Evolutionary conservation across 2,888 invertebrate species (phyloP), one percentile per base, ranked within the genome.

Genomic region (Drosophila yooni): DNA sequence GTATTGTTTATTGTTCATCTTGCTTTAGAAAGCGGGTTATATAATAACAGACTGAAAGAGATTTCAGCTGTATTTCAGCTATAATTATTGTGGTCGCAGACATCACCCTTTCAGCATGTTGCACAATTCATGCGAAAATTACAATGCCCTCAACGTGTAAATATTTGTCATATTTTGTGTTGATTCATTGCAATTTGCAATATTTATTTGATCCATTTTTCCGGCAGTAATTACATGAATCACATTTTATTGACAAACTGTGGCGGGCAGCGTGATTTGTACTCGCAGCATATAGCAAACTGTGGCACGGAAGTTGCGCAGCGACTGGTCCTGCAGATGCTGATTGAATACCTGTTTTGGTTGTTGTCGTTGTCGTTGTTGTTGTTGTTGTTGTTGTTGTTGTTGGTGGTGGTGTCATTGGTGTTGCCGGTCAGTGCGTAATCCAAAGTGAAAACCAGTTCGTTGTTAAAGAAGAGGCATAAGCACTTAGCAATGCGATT

Each of bases 321-420:
- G 79, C 43, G 94, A 94, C 50, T 87, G 89, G 75, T 94, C 93
- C 91, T 94, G 94, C 50, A 94, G 87, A 65, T 91, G 75, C 76
- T 93, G 92, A 88, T 93, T 77, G 79, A 93, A 94, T 81, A 89
- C 84, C 94, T 94, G 82, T 74, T 75, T 71, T 51, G 69, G 56
- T 48, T 13, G 31, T n/a, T 29, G 29, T n/a, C 18, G 29, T 51
- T 2, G 18, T 18, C 5, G 27, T 50, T n/a, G 29, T 51, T 18
- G 27, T 50, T n/a, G 29, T 51, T 18, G 50, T 18, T 4, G 3
- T 10, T 2, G 36, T 6, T 94, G 81, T 74, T 74, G 73, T 50
- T 68, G 53, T 50, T 8, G 33, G 13, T n/a, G 31, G 31, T 13
- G 31, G 25, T 33, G 33, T 31, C 13, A 6, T 21, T n/a, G 43